phyloP scores from a whole-genome alignment of 2,888 invertebrate species.

The Urechis unicinctus region DNA sequence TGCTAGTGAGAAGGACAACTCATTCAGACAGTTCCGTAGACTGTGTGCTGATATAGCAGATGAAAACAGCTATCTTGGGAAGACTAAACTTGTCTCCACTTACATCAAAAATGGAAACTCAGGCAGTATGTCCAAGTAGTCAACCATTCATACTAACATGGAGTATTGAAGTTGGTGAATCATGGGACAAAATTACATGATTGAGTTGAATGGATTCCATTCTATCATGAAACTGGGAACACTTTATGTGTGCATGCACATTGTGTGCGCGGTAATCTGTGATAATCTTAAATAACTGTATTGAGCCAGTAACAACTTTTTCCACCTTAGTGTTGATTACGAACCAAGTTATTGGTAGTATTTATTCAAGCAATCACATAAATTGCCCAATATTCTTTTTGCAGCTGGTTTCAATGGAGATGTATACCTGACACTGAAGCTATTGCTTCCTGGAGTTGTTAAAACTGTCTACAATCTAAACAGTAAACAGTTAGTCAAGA shows the following conservation, averaged over 20 bases:
- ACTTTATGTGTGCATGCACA: too few relatives aligned
- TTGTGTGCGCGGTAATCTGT: too few relatives aligned
- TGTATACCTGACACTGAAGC: slow-evolving; percentile 70
- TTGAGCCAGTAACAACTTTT: too few relatives aligned
- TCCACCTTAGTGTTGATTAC: too few relatives aligned
- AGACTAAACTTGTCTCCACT: slow-evolving; percentile 59
- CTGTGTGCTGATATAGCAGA: slow-evolving; percentile 73
- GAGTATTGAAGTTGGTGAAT: not conserved
- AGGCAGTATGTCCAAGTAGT: slow-evolving; percentile 30
- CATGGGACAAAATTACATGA: too few relatives aligned
- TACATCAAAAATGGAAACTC: slow-evolving; percentile 36
- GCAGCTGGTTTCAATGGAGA: slow-evolving; percentile 68
- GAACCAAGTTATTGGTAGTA: too few relatives aligned
- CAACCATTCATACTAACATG: not conserved
- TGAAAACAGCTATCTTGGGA: slow-evolving; percentile 73
- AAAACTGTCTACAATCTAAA: slow-evolving; percentile 87
- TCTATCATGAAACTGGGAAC: too few relatives aligned
- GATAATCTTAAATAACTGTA: too few relatives aligned
- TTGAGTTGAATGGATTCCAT: too few relatives aligned
- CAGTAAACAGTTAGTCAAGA: slow-evolving; percentile 82
- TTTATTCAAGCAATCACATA: too few relatives aligned
- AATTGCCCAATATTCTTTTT: too few relatives aligned
- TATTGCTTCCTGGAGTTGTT: slow-evolving; percentile 73
- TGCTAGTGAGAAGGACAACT: slow-evolving; percentile 34
- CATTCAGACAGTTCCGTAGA: slow-evolving; percentile 69